A percentile compares a stretch with the other conserved stretches of the same genome.
Evolutionary conservation across 2,888 invertebrate genomes (phyloP).

Genomic region (Choristoneura rosaceana): DNA sequence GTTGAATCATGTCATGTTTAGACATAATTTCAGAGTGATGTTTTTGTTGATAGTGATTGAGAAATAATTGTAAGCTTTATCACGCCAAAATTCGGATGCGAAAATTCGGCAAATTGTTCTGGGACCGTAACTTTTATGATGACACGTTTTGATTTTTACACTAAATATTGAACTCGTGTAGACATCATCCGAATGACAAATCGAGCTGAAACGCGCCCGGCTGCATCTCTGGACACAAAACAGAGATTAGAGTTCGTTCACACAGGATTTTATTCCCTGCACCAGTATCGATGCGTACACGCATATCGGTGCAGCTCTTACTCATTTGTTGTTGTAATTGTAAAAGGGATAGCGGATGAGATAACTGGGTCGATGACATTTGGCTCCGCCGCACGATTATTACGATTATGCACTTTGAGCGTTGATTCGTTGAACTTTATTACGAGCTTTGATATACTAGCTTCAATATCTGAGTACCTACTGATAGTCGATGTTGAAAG

Average conservation of each 20-base stretch:
- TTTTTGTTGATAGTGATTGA: too few relatives aligned
- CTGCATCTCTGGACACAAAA: conserved; percentile 74
- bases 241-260: conserved; percentile 85
- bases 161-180: conserved; percentile 5
- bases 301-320: conserved; percentile 82
- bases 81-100: too few relatives aligned
- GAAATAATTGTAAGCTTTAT: too few relatives aligned
- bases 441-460: conserved; percentile 71
- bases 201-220: conserved; percentile 63
- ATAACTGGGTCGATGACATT: conserved; percentile 85
- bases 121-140: not conserved
- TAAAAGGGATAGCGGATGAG: conserved; percentile 86
- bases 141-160: not conserved
- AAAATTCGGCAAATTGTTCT: too few relatives aligned
- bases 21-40: too few relatives aligned
- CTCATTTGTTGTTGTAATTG: conserved; percentile 86
- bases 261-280: conserved; percentile 85
- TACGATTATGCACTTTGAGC: conserved; percentile 85
- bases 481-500: conserved; percentile 27
- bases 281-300: conserved; percentile 76
- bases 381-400: conserved; percentile 81
- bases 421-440: conserved; percentile 85
- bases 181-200: conserved; percentile 32
- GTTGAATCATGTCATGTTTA: too few relatives aligned
- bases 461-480: conserved; percentile 59